These are phyloP conservation scores for Neogobius melanostomus DNA, from an alignment of 2,113 vertebrate genomes.

Conservation along the genomic window DNA sequence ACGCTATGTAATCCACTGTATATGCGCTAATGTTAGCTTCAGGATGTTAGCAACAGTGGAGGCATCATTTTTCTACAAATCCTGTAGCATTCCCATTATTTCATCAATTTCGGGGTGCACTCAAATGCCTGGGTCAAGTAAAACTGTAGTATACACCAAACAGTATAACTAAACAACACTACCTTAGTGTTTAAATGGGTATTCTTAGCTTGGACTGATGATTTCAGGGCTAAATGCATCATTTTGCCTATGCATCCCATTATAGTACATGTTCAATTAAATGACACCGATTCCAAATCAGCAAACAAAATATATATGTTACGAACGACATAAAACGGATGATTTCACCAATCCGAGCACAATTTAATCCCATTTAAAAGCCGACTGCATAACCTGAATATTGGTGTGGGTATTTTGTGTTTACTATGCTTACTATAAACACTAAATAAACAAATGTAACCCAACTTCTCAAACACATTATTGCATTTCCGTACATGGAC, in stretches of 20 bases:
- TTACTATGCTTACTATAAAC: neutral
- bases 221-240: neutral
- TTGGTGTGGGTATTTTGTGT: neutral
- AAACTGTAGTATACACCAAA: neutral
- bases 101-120: too few relatives aligned
- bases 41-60: neutral
- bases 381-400: neutral
- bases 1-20: constrained; percentile 11
- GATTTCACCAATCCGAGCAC: neutral
- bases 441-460: neutral
- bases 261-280: neutral
- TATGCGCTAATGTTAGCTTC: constrained; percentile 19
- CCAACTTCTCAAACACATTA: too few relatives aligned
- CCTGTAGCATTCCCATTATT: neutral
- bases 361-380: neutral
- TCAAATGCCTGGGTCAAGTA: neutral
- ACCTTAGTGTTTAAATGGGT: neutral
- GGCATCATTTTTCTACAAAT: neutral
- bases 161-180: neutral
- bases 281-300: neutral
- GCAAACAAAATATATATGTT: neutral
- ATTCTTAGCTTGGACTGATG: neutral
- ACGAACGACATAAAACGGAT: neutral
- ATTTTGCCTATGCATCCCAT: neutral
- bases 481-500: neutral